Base-by-base conservation (phyloP, 30 jellyfish, hydroid and myxozoan genomes). In the Aurelia aurita complex sp. Pacific region DNA sequence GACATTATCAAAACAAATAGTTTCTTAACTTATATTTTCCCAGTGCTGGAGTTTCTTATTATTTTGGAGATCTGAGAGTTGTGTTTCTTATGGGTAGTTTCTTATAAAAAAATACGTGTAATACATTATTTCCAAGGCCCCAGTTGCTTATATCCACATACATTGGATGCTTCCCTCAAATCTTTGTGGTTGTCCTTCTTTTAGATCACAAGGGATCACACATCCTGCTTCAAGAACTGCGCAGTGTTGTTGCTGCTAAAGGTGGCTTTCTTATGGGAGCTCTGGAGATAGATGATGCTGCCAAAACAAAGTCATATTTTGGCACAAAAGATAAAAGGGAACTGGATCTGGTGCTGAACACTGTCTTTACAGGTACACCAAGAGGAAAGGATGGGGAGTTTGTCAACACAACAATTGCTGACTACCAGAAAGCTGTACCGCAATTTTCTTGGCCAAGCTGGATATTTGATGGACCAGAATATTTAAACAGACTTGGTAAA, bases 361-460 rank as follows among this genome's bases (percentile, higher is more conserved):
- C 35, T 33, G 36, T 70, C 50, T 63, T 90, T 18, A 91, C 92
- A 2, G 85, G 65, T 2, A 16, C 85, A 6, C 72, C 59, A 14
- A 33, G 60, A 33, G 82, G 78, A 2, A 38, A 18, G 0, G 51
- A 16, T 7, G 91, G 85, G 8, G 60, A 40, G 36, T 50, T 29
- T 51, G 42, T 64, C 9, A 73, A 82, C 38, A 46, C 34, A 8
- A 80, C 92, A 18, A 9, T 90, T 1, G 33, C 65, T 17, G 69
- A 74, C 15, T 83, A 67, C 82, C 67, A 69, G 64, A 13, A 29
- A 4, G 60, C 81, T n/a, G 75, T 60, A 0, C 96, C 97, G 2
- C 11, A 34, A 18, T 85, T 55, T 79, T 89, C 89, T 3, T 76
- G 89, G 89, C 86, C 92, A 1, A 82, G 92, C 13, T 90, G 97